phyloP scores from a whole-genome alignment of 2,797 vertebrate species.

The Pelobates cultripes region DNA sequence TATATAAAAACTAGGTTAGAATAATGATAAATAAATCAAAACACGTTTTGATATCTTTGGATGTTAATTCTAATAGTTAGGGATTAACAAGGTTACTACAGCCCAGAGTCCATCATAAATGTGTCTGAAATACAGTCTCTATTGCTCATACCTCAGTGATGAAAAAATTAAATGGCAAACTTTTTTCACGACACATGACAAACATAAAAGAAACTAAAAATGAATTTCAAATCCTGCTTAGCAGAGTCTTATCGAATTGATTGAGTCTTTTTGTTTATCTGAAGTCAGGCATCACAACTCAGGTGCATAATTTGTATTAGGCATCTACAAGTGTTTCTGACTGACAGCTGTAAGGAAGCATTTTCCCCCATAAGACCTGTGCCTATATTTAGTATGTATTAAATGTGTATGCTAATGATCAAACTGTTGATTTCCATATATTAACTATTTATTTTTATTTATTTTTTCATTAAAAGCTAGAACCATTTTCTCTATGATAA shows the following conservation, averaged over 20 bases:
- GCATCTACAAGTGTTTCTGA: conserved; percentile 68
- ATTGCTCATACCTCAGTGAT: conserved; percentile 67
- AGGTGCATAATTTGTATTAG: conserved; percentile 76
- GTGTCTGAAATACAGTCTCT: conserved; percentile 73
- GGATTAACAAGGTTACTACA: too few relatives aligned
- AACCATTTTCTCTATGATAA: too few relatives aligned
- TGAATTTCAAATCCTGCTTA: conserved; percentile 78
- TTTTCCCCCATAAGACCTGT: conserved; percentile 5
- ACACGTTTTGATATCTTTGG: too few relatives aligned
- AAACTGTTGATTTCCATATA: not conserved
- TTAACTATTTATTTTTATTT: not conserved
- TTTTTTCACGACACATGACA: conserved; percentile 77
- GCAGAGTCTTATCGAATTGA: conserved; percentile 76
- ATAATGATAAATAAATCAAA: too few relatives aligned
- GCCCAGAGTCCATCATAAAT: conserved; percentile 67
- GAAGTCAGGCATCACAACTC: conserved; percentile 69
- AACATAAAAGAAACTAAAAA: conserved; percentile 80
- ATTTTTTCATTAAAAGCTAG: not conserved
- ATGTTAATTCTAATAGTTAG: too few relatives aligned
- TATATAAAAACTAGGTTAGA: too few relatives aligned
- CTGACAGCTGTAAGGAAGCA: conserved; percentile 68
- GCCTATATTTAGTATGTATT: not conserved
- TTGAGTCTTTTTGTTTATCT: conserved; percentile 73
- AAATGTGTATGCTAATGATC: not conserved
- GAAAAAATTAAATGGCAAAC: conserved; percentile 78